A percentile compares a stretch with the other conserved stretches of the same genome.
Conservation (phyloP, 2,888 invertebrate species). For the Eubasilissa splendida region DNA sequence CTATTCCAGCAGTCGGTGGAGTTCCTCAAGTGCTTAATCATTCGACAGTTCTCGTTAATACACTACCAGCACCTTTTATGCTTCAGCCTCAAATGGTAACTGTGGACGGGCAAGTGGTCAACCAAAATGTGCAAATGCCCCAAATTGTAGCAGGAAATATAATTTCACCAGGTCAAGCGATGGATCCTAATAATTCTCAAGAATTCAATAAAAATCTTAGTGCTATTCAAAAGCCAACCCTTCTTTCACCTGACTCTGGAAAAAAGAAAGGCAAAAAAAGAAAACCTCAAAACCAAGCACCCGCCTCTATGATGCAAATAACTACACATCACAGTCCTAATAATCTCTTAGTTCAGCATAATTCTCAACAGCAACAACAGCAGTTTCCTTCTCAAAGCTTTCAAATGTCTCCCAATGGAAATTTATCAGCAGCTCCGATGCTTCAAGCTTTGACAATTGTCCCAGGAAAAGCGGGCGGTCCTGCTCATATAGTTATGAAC, state of each 20-base stretch:
- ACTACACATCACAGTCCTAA: constrained; percentile 78
- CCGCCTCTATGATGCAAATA: constrained; percentile 81
- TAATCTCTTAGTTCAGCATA: constrained; percentile 74
- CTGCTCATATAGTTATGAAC: constrained; percentile 85
- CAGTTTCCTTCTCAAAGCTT: constrained; percentile 83
- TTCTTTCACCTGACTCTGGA: constrained; percentile 80
- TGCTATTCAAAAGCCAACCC: constrained; percentile 61
- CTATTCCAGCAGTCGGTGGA: constrained; percentile 76
- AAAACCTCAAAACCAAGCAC: constrained; percentile 79
- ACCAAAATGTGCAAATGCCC: constrained; percentile 80
- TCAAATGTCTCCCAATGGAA: constrained; percentile 81
- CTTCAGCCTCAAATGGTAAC: constrained; percentile 85
- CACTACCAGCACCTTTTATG: constrained; percentile 83
- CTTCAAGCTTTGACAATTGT: constrained; percentile 84
- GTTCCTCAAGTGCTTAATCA: constrained; percentile 81
- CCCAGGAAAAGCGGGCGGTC: constrained; percentile 82
- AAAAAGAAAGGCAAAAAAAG: constrained; percentile 82
- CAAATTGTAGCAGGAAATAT: constrained; percentile 80
- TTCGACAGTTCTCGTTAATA: constrained; percentile 86
- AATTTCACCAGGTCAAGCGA: constrained; percentile 72
- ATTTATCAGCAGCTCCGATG: constrained; percentile 78
- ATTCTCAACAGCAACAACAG: constrained; percentile 67
- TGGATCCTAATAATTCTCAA: constrained; percentile 69
- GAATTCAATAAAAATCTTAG: constrained; percentile 73
- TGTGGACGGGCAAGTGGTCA: constrained; percentile 80